phyloP scores from a whole-genome alignment of 2,797 vertebrate genomes.

The Kryptopterus vitreolus region DNA sequence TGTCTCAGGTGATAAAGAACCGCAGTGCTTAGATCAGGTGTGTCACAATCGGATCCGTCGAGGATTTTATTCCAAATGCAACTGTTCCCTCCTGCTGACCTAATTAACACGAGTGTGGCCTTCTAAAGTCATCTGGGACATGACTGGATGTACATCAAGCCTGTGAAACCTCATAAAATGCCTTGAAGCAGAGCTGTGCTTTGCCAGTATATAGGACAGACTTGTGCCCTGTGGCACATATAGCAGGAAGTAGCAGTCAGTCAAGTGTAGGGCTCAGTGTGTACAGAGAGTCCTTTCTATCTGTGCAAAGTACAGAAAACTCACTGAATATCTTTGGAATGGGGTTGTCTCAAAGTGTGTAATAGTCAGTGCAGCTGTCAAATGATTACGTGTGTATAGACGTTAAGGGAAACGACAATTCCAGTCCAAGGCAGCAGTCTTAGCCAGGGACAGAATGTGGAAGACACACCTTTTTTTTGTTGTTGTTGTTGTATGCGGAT shows the following conservation, averaged over 20 bases:
- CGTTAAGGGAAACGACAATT: constrained; percentile 43
- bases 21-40: constrained; percentile 57
- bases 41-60: constrained; percentile 60
- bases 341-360: background rate
- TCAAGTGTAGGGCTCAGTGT: background rate
- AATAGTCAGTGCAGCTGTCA: constrained; percentile 51
- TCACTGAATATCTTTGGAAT: constrained; percentile 4
- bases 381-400: constrained; percentile 32
- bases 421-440: constrained; percentile 61
- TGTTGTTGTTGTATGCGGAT: constrained; percentile 33
- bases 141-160: constrained; percentile 73
- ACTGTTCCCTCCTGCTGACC: constrained; percentile 70
- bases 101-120: constrained; percentile 57
- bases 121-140: constrained; percentile 65
- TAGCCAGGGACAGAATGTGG: constrained; percentile 66
- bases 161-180: constrained; percentile 63
- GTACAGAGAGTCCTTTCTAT: background rate
- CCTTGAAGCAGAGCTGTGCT: constrained; percentile 63
- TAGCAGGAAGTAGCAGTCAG: background rate
- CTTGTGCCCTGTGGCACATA: constrained; percentile 26
- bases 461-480: constrained; percentile 60
- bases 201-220: constrained; percentile 49
- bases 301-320: constrained; percentile 25
- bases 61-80: constrained; percentile 63
- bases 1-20: constrained; percentile 71